Evolutionary conservation across 2,888 invertebrate species (phyloP).

Genomic region (Platerodrilus igneus): DNA sequence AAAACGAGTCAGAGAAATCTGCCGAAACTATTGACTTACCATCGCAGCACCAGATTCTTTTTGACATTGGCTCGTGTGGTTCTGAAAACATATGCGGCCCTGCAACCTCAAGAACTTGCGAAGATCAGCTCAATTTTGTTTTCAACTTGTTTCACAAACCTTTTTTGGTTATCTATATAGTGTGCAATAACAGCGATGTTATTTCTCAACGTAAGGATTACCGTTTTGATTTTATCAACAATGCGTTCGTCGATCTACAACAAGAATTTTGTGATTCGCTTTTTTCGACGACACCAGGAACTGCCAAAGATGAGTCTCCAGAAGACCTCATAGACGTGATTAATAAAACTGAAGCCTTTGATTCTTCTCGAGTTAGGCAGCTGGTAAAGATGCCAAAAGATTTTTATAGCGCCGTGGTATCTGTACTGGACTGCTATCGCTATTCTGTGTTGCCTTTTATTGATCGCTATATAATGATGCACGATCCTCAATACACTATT

Average conservation of each 20-base stretch:
- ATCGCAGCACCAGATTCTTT: conserved; percentile 26
- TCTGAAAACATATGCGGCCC: conserved; percentile 28
- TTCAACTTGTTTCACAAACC: conserved; percentile 38
- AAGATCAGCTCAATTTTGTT: conserved; percentile 41
- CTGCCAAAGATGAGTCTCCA: conserved; percentile 34
- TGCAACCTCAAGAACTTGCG: conserved; percentile 33
- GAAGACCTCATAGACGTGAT: conserved; percentile 37
- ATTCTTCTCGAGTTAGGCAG: conserved; percentile 45
- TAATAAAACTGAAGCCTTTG: conserved; percentile 20
- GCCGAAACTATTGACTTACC: conserved; percentile 2
- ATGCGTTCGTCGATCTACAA: conserved; percentile 35
- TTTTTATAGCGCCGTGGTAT: conserved; percentile 46
- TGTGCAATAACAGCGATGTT: conserved; percentile 54
- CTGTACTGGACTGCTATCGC: conserved; percentile 53
- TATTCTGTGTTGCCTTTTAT: conserved; percentile 47
- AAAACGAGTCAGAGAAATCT: conserved; percentile 29
- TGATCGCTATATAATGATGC: conserved; percentile 51
- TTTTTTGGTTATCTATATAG: conserved; percentile 53
- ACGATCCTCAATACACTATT: conserved; percentile 54
- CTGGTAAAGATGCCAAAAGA: conserved; percentile 50
- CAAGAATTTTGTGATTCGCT: conserved; percentile 35
- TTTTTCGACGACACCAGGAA: conserved; percentile 39
- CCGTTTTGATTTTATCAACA: conserved; percentile 38
- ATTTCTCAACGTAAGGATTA: conserved; percentile 43
- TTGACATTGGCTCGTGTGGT: conserved; percentile 30